phyloP scores from a whole-genome alignment of 1,140 invertebrate genomes.

The Homalodisca vitripennis region DNA sequence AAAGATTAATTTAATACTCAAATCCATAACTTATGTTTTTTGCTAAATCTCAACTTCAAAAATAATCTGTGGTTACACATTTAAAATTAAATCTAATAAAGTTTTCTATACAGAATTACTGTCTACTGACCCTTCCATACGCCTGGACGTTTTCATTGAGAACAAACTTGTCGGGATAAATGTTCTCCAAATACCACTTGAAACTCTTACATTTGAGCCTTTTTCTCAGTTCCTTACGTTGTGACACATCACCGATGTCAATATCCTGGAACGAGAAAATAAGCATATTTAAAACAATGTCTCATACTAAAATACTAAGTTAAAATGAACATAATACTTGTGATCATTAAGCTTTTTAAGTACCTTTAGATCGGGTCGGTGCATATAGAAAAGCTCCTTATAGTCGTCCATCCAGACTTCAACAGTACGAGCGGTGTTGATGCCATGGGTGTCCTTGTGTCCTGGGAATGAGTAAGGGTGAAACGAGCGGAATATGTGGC shows the following conservation, averaged over 20 bases:
- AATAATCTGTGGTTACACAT: constrained; percentile 50
- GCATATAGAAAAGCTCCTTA: constrained; percentile 80
- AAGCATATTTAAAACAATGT: not conserved
- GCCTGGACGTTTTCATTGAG: constrained; percentile 75
- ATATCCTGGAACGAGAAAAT: constrained; percentile 48
- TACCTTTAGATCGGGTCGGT: constrained; percentile 76
- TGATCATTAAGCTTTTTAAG: too few relatives aligned
- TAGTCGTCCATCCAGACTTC: constrained; percentile 93
- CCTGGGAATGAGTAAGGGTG: constrained; percentile 89
- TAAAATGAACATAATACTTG: too few relatives aligned
- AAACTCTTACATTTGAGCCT: constrained; percentile 76
- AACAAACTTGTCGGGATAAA: constrained; percentile 85
- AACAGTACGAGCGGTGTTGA: constrained; percentile 86
- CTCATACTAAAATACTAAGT: not conserved
- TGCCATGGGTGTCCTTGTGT: constrained; percentile 82
- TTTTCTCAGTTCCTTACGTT: constrained; percentile 66
- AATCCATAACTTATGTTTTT: too few relatives aligned
- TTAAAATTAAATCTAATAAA: constrained; percentile 35
- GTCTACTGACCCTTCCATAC: constrained; percentile 63
- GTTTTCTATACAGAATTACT: constrained; percentile 18
- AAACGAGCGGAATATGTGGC: constrained; percentile 94
- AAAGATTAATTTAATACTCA: too few relatives aligned
- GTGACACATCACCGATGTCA: constrained; percentile 68
- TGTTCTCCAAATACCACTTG: constrained; percentile 76
- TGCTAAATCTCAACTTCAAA: constrained; percentile 55